Evolutionary conservation across 23 tunicate species (phyloP).

Genomic region (Trididemnum miniatum): DNA sequence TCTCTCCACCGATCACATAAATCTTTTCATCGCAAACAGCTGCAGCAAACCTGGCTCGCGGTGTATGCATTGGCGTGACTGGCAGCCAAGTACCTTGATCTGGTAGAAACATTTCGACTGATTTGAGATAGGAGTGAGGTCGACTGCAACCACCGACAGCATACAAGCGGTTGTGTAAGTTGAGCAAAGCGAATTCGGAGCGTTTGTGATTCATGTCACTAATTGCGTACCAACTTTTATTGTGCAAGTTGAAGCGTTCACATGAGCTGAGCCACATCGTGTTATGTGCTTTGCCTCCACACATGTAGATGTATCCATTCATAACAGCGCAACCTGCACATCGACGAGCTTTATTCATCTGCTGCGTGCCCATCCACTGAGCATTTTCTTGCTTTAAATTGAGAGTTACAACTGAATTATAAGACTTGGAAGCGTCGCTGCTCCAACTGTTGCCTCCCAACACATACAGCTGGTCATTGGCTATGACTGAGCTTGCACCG

Average conservation of each 20-base stretch:
- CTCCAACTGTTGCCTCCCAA: constrained; percentile 8
- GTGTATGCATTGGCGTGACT: background rate
- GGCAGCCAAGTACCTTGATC: background rate
- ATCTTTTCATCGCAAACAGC: constrained; percentile 6
- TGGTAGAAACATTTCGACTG: constrained; percentile 4
- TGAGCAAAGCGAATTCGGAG: constrained; percentile 14
- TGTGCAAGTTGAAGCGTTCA: constrained; percentile 1
- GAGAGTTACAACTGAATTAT: background rate
- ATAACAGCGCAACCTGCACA: constrained; percentile 25
- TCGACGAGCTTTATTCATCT: constrained; percentile 3
- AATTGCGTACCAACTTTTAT: constrained; percentile 2
- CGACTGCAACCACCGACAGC: constrained; percentile 11
- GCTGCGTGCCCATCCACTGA: background rate
- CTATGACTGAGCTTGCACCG: constrained; percentile 12
- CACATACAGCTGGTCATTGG: background rate
- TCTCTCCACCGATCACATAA: constrained; percentile 31
- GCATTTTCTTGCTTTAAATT: background rate
- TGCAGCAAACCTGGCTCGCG: constrained; percentile 32
- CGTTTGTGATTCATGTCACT: constrained; percentile 19
- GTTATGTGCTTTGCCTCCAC: constrained; percentile 34
- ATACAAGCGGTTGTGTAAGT: background rate
- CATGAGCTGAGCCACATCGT: constrained; percentile 30
- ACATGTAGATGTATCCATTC: constrained; percentile 18
- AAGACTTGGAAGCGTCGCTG: constrained; percentile 5
- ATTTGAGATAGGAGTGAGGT: constrained; percentile 3